phyloP scores from a whole-genome alignment of 2,888 invertebrate species.

The Escarpia spicata region DNA sequence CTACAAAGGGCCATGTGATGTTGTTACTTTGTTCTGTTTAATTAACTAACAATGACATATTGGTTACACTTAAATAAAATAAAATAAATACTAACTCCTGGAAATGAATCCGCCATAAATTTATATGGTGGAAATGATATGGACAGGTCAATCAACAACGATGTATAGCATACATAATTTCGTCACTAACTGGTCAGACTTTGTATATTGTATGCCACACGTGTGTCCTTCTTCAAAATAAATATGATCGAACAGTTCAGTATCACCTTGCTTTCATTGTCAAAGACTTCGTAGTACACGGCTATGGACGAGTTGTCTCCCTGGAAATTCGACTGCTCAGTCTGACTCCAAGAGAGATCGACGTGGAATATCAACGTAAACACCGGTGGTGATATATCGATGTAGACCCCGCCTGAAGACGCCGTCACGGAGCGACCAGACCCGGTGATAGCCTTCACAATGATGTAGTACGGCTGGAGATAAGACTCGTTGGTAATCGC shows the following conservation, averaged over 20 bases:
- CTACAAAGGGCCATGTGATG: background rate
- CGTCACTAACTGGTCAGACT: too few species aligned
- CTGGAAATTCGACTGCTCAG: background rate
- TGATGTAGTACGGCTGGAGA: background rate
- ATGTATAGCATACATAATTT: too few species aligned
- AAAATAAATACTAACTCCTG: too few species aligned
- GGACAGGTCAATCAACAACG: too few species aligned
- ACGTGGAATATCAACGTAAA: background rate
- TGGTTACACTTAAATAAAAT: too few species aligned
- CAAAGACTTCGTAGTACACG: background rate
- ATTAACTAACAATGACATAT: background rate
- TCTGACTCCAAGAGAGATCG: background rate
- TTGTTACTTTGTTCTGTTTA: background rate
- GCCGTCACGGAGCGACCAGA: background rate
- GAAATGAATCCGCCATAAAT: too few species aligned
- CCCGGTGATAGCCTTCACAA: background rate
- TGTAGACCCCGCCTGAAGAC: constrained; percentile 3
- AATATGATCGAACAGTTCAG: background rate
- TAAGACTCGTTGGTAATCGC: background rate
- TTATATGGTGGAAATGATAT: too few species aligned
- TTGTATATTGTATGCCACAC: too few species aligned
- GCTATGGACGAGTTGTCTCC: constrained; percentile 6
- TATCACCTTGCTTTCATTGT: background rate
- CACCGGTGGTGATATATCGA: background rate
- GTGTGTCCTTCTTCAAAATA: too few species aligned